A percentile compares a stretch with the other conserved stretches of the same genome.
phyloP scores from a whole-genome alignment of 2,888 invertebrate genomes.

The Ochlodes sylvanus region DNA sequence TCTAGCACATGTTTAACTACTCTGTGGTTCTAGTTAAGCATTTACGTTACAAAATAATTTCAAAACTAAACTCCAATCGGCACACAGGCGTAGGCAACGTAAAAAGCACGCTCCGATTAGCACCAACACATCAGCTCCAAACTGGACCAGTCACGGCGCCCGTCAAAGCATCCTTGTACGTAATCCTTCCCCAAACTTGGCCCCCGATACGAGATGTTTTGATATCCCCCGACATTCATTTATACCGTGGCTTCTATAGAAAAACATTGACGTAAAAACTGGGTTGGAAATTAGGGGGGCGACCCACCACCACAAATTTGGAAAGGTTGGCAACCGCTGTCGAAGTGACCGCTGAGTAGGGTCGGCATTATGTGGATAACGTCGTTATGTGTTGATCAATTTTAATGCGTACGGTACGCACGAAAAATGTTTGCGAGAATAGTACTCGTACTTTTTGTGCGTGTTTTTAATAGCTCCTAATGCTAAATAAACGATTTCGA shows the following conservation, averaged over 20 bases:
- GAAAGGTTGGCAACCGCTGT: constrained; percentile 78
- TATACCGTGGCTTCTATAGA: constrained; percentile 74
- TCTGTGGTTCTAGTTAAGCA: too few species aligned
- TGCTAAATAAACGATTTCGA: constrained; percentile 6
- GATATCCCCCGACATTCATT: constrained; percentile 81
- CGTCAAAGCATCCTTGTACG: constrained; percentile 57
- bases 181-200: constrained; percentile 79
- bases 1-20: too few species aligned
- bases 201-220: constrained; percentile 81
- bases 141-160: constrained; percentile 47
- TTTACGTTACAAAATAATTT: background rate
- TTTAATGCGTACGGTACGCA: constrained; percentile 72
- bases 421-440: constrained; percentile 35
- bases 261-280: constrained; percentile 85
- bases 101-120: constrained; percentile 37
- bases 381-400: constrained; percentile 84
- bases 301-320: constrained; percentile 52
- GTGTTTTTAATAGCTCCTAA: background rate
- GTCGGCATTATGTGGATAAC: constrained; percentile 81
- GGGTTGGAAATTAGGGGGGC: constrained; percentile 73
- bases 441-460: constrained; percentile 18
- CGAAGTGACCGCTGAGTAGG: constrained; percentile 85
- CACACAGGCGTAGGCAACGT: background rate
- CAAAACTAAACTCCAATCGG: background rate
- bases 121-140: constrained; percentile 34